Evolutionary conservation across 2,797 vertebrate species (phyloP).

Genomic region (Poeciliopsis presidionis): DNA sequence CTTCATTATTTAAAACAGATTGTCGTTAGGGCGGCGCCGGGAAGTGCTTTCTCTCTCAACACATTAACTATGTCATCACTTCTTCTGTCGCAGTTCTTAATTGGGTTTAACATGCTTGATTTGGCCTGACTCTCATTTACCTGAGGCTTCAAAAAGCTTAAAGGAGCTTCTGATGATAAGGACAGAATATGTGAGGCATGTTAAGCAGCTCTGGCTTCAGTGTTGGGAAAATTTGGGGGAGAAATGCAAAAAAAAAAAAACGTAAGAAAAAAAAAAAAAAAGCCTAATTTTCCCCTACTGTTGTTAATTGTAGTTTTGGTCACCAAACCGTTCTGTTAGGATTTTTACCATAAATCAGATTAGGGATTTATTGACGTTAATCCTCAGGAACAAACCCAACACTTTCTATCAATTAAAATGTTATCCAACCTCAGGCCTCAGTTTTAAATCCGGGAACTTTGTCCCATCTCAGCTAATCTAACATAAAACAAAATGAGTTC

Average conservation of each 20-base stretch:
- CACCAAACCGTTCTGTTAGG: too few species aligned
- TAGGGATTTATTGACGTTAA: neutral
- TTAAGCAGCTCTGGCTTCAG: constrained; percentile 18
- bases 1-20: constrained; percentile 9
- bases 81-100: constrained; percentile 34
- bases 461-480: neutral
- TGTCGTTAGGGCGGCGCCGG: constrained; percentile 2
- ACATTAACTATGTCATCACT: constrained; percentile 40
- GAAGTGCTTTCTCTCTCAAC: constrained; percentile 17
- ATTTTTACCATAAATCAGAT: neutral
- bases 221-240: neutral
- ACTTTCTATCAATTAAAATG: neutral
- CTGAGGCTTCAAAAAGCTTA: constrained; percentile 22
- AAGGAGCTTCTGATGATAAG: constrained; percentile 31
- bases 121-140: constrained; percentile 42
- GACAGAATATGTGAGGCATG: constrained; percentile 26
- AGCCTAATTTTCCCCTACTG: neutral
- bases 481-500: neutral
- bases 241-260: neutral
- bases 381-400: neutral
- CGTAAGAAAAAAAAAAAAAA: neutral
- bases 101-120: constrained; percentile 47
- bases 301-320: neutral
- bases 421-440: neutral
- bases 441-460: neutral